These are phyloP conservation scores for Eulimnadia texana DNA, from an alignment of 1,140 invertebrate species.

Conservation along the genomic window DNA sequence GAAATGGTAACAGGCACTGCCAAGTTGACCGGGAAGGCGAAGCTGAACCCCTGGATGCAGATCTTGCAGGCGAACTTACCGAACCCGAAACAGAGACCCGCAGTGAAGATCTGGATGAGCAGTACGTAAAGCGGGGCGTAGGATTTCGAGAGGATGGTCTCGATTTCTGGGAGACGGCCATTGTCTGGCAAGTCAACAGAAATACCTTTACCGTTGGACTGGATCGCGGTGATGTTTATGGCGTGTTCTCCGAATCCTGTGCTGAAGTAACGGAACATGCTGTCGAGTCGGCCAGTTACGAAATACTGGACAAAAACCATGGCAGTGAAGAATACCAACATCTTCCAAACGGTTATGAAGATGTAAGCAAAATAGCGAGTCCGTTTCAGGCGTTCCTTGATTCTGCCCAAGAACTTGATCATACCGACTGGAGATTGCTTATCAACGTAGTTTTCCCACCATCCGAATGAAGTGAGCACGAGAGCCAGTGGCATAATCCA, in stretches of 20 bases:
- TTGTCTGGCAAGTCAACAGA: slow-evolving; percentile 18
- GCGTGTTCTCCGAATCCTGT: slow-evolving; percentile 18
- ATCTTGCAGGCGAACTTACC: slow-evolving; percentile 25
- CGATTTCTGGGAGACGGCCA: slow-evolving; percentile 13
- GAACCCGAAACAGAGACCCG: slow-evolving; percentile 20
- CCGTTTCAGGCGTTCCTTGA: slow-evolving; percentile 26
- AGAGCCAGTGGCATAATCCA: slow-evolving; percentile 33
- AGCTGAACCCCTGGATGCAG: slow-evolving; percentile 28
- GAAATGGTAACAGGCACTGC: slow-evolving; percentile 27
- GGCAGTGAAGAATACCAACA: slow-evolving; percentile 25
- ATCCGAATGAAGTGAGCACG: slow-evolving; percentile 34
- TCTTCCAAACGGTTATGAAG: slow-evolving; percentile 28
- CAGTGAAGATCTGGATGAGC: slow-evolving; percentile 17
- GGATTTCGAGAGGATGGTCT: background rate
- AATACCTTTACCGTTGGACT: background rate
- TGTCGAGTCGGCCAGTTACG: slow-evolving; percentile 16
- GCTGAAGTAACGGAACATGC: slow-evolving; percentile 19
- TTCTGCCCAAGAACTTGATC: slow-evolving; percentile 26
- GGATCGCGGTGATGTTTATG: slow-evolving; percentile 15
- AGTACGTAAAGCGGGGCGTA: slow-evolving; percentile 11
- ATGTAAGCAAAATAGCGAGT: slow-evolving; percentile 32
- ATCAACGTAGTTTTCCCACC: slow-evolving; percentile 38
- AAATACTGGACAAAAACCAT: slow-evolving; percentile 27
- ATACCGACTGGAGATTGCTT: slow-evolving; percentile 18
- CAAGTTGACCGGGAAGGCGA: slow-evolving; percentile 30